Base-by-base conservation (phyloP, 35 echinoderm and acorn worm genomes). In the Apostichopus parvimensis region DNA sequence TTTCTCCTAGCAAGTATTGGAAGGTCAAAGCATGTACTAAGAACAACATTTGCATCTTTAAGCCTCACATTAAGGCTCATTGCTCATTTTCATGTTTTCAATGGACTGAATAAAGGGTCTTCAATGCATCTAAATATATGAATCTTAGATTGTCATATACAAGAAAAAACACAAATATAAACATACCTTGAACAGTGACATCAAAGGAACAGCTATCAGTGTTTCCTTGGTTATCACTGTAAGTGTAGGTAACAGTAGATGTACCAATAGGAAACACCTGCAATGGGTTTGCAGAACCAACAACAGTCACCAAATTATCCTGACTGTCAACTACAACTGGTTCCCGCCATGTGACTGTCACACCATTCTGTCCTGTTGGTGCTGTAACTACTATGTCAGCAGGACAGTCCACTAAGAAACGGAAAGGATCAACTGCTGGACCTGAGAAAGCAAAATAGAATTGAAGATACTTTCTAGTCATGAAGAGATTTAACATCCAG, bases 101-200 rank as follows among this genome's bases (percentile, higher is more conserved):
- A 34, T 34, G 1, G 28, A 34, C 28, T 34, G 28, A 34, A 34
- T 34, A 34, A 34, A 34, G 2, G 0, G 28, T 34, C 28, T 34
- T 34, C 28, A 34, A 1, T 34, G 28, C 28, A 34, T 34, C 28
- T 34, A 34, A 34, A 34, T 34, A 34, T 34, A 34, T 34, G 1
- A 34, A 34, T 1, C 28, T 34, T 34, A 34, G 28, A 34, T 34
- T 34, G 28, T 34, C 28, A 34, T 78, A 24, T 21, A 78, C 28
- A 45, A 78, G 71, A 73, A 17, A 65, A 62, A 18, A 1, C 15
- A 9, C 59, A 87, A 9, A 28, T 5, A 1, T 28, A 22, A 79
- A 79, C 78, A 58, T 21, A 87, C 83, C 83, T 87, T 18, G 56
- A 57, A 87, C 83, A 57, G 55, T 87, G 9, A 87, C 60, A 87